Conservation (phyloP, 2,888 invertebrate genomes). For the Celastrina argiolus region DNA sequence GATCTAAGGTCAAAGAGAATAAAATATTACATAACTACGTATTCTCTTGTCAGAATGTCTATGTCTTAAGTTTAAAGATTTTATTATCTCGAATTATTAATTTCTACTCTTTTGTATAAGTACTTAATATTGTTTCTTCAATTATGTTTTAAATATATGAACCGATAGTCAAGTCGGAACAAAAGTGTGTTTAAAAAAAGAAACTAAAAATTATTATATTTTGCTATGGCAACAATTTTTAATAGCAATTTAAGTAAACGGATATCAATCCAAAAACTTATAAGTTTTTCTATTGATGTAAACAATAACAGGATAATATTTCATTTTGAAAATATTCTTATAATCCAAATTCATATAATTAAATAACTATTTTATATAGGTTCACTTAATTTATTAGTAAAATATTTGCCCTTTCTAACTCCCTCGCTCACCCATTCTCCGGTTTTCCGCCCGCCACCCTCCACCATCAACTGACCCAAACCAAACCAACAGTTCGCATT, state of each 20-base stretch:
- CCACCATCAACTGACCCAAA: slow-evolving; percentile 53
- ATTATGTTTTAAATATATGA: too few species aligned
- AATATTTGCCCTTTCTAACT: slow-evolving; percentile 52
- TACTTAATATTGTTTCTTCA: too few species aligned
- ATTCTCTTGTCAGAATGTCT: too few species aligned
- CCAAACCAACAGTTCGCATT: slow-evolving; percentile 78
- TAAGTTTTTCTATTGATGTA: neutral
- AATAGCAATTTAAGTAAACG: neutral
- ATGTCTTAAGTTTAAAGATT: too few species aligned
- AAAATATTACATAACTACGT: too few species aligned
- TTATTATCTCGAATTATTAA: too few species aligned
- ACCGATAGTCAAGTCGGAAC: too few species aligned
- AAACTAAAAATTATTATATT: neutral
- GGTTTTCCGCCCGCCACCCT: slow-evolving; percentile 61
- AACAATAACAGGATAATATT: neutral
- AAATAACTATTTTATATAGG: neutral
- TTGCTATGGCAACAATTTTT: neutral
- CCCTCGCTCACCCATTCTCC: slow-evolving; percentile 66
- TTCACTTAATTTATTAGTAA: slow-evolving; percentile 38
- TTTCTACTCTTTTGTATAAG: too few species aligned
- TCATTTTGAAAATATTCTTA: neutral
- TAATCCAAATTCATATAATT: neutral
- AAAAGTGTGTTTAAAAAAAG: neutral
- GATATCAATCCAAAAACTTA: slow-evolving; percentile 13
- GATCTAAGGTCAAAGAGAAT: too few species aligned